A percentile compares a stretch with the other conserved stretches of the same genome.
Evolutionary conservation across 2,797 vertebrate species (phyloP).

Genomic region (Siniperca scherzeri): DNA sequence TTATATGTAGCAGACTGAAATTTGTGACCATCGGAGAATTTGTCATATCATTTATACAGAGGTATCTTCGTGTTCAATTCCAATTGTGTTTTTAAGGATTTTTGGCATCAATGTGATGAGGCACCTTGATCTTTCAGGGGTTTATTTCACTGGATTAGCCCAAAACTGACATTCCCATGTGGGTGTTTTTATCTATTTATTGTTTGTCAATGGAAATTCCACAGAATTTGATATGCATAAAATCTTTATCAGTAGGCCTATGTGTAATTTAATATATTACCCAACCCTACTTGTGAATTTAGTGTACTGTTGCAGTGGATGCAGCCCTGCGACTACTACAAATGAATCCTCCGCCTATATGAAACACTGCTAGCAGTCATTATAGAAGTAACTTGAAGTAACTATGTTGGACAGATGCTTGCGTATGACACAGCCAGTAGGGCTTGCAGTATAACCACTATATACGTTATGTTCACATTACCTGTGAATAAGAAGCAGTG

Average conservation of each 20-base stretch:
- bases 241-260: too few species aligned
- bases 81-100: background rate
- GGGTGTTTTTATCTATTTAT: background rate
- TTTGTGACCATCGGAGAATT: too few species aligned
- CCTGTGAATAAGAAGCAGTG: background rate
- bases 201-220: too few species aligned
- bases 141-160: background rate
- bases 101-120: background rate
- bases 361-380: background rate
- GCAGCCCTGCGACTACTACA: background rate
- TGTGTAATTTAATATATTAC: background rate
- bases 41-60: background rate
- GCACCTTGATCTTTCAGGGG: background rate
- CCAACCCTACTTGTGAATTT: too few species aligned
- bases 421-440: background rate
- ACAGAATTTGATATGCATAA: background rate
- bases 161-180: background rate
- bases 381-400: background rate
- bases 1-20: background rate
- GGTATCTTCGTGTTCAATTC: background rate
- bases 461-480: background rate
- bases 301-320: too few species aligned
- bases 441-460: background rate
- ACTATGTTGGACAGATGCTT: background rate
- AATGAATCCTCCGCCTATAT: background rate